phyloP scores from a whole-genome alignment of 2,113 vertebrate genomes.

The Herpailurus yagouaroundi region DNA sequence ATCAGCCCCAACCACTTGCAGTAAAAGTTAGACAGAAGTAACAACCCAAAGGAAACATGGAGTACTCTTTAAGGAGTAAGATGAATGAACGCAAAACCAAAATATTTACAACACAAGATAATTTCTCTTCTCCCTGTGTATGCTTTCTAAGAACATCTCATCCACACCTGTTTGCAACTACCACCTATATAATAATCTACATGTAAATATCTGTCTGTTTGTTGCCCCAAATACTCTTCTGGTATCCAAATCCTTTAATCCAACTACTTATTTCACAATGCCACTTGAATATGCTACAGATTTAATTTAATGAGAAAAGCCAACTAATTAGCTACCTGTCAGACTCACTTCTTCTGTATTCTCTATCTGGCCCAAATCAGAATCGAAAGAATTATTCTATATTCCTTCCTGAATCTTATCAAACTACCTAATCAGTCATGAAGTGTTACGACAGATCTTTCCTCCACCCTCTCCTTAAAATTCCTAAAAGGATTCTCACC shows the following conservation, averaged over 20 bases:
- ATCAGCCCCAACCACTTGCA: neutral
- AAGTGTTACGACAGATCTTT: neutral
- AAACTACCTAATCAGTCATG: neutral
- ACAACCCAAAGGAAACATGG: neutral
- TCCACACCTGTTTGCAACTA: neutral
- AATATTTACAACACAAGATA: neutral
- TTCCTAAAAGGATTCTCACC: neutral
- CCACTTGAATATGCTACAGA: neutral
- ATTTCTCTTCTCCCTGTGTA: neutral
- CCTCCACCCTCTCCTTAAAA: neutral
- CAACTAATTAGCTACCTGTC: neutral
- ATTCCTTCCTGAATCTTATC: neutral
- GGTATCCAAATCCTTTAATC: neutral
- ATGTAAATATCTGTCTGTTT: neutral
- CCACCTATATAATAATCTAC: neutral
- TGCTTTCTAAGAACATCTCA: neutral
- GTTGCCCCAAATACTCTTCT: neutral
- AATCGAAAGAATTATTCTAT: neutral
- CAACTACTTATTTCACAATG: neutral
- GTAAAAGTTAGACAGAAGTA: neutral
- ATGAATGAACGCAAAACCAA: neutral
- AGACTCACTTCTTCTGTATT: neutral
- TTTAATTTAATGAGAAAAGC: conserved; percentile 27
- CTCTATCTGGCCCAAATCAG: neutral
- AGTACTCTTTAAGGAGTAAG: neutral